These are phyloP conservation scores for Eupithecia tripunctaria DNA, from an alignment of 2,888 invertebrate species.

Conservation along the genomic window DNA sequence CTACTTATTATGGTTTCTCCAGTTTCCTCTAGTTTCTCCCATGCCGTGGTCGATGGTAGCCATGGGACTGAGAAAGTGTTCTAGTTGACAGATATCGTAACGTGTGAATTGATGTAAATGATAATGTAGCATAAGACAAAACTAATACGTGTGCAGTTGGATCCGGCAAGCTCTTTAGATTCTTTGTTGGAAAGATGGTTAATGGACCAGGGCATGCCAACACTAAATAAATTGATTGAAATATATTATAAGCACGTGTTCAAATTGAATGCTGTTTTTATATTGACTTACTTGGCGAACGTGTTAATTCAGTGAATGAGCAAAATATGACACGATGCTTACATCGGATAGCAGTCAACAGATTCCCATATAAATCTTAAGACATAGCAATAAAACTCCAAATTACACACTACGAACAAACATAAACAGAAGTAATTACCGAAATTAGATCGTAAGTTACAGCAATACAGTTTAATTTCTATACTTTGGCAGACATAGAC, in stretches of 20 bases:
- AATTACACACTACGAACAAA: not conserved
- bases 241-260: not conserved
- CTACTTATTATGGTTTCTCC: constrained; percentile 31
- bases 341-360: not conserved
- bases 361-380: not conserved
- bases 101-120: not conserved
- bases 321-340: not conserved
- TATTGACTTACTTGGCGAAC: not conserved
- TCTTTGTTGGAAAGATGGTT: not conserved
- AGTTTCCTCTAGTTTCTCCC: constrained; percentile 32
- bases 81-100: constrained; percentile 40
- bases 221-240: not conserved
- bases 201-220: not conserved
- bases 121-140: not conserved
- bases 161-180: not conserved
- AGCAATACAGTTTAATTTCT: not conserved
- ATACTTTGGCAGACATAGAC: not conserved
- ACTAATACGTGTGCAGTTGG: not conserved
- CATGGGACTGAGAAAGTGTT: constrained; percentile 42
- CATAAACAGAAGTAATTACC: not conserved
- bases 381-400: not conserved
- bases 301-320: not conserved
- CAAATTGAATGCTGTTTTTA: not conserved
- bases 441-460: not conserved
- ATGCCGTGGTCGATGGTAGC: constrained; percentile 12